Evolutionary conservation across 2,113 vertebrate species (phyloP).

Genomic region (Panthera uncia): DNA sequence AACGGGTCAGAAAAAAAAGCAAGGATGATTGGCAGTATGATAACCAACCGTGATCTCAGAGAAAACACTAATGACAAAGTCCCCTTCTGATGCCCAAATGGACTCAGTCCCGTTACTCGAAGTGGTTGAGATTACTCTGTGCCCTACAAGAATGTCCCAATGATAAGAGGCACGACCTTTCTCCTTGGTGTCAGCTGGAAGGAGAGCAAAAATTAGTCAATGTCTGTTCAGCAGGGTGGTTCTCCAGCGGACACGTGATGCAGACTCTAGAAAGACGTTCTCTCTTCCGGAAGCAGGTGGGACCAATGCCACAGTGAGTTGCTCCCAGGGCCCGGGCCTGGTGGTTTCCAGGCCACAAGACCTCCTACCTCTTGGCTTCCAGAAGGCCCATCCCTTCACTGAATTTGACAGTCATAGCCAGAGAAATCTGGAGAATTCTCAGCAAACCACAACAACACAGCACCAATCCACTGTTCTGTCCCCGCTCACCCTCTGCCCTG

Average conservation of each 20-base stretch:
- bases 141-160: background rate
- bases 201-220: background rate
- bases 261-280: background rate
- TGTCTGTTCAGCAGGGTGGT: too few species aligned
- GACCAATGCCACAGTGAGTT: background rate
- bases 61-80: background rate
- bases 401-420: background rate
- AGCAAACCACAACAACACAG: background rate
- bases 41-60: background rate
- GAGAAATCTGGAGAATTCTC: background rate
- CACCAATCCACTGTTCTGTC: background rate
- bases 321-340: background rate
- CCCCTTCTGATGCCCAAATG: background rate
- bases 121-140: background rate
- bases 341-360: background rate
- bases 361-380: background rate
- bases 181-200: background rate
- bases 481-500: accelerated
- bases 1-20: background rate
- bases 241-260: background rate
- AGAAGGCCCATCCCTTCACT: background rate
- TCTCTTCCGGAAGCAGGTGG: background rate
- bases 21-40: too few species aligned
- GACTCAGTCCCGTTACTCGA: background rate
- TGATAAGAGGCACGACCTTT: background rate